Percentiles rank a stretch among this genome's conserved stretches.
Conservation (phyloP, 2,888 invertebrate species). For the Xylocampa areola region DNA sequence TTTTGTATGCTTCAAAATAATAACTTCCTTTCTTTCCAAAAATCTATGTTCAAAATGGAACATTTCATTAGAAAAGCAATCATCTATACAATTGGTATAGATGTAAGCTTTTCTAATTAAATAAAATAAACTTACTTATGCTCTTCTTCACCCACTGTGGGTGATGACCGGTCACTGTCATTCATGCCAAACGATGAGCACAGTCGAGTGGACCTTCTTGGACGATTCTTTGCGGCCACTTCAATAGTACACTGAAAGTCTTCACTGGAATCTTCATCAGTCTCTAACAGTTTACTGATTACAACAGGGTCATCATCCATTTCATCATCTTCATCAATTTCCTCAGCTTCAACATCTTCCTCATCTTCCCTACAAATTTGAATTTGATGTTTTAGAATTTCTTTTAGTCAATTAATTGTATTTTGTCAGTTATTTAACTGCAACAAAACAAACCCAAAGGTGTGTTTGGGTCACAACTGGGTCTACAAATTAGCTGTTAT, state of each 20-base stretch:
- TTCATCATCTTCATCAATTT: conserved; percentile 69
- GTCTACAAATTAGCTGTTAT: no score
- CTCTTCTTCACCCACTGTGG: conserved; percentile 62
- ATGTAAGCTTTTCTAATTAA: no score
- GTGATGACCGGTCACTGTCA: conserved; percentile 65
- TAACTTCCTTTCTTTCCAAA: no score
- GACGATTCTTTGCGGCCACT: conserved; percentile 62
- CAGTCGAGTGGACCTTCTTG: conserved; percentile 72
- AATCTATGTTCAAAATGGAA: no score
- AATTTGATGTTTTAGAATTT: no score
- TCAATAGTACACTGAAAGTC: conserved; percentile 73
- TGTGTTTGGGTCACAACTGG: no score
- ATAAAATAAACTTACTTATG: conserved; percentile 65
- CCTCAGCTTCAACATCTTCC: conserved; percentile 61
- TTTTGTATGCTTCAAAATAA: no score
- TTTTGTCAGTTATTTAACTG: no score
- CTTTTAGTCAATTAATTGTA: no score
- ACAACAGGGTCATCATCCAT: conserved; percentile 82
- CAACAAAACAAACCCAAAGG: no score
- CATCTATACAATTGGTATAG: no score
- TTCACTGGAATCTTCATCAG: conserved; percentile 77
- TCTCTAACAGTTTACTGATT: conserved; percentile 81
- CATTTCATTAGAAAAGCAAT: no score
- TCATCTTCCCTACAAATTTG: conserved; percentile 57
- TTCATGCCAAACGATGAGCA: conserved; percentile 66